Percentiles rank a stretch among this genome's conserved stretches.
Evolutionary conservation across 2,888 invertebrate genomes (phyloP).

Genomic region (Leptura quadrifasciata): DNA sequence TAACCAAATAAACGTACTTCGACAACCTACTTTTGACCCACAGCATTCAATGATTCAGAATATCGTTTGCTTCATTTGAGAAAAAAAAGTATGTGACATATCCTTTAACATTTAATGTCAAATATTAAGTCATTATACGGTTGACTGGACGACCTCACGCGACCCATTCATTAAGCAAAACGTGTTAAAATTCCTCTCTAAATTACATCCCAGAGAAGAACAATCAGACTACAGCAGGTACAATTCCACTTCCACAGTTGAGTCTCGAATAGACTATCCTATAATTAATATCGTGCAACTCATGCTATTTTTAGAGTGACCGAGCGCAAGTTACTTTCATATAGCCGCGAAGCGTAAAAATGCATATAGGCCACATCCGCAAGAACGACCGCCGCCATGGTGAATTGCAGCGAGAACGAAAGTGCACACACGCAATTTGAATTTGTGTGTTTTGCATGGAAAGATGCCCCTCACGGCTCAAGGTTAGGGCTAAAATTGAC

Average conservation of each 20-base stretch:
- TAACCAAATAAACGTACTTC: too few species aligned
- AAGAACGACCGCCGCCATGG: background rate
- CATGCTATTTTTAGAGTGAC: slow-evolving; percentile 37
- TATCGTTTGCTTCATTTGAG: too few species aligned
- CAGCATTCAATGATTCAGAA: too few species aligned
- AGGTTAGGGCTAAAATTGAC: slow-evolving; percentile 35
- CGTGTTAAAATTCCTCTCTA: background rate
- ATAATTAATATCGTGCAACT: slow-evolving; percentile 1
- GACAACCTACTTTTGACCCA: too few species aligned
- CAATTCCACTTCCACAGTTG: background rate
- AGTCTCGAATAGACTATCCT: background rate
- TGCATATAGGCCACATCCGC: slow-evolving; percentile 24
- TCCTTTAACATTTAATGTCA: background rate
- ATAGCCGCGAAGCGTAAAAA: slow-evolving; percentile 14
- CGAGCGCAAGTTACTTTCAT: slow-evolving; percentile 37
- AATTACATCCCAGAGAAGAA: background rate
- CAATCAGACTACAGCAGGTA: slow-evolving; percentile 10
- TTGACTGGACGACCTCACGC: background rate
- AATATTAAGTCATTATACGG: background rate
- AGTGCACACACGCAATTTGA: slow-evolving; percentile 37
- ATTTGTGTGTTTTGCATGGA: slow-evolving; percentile 2
- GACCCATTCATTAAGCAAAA: slow-evolving; percentile 14
- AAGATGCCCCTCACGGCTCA: slow-evolving; percentile 30
- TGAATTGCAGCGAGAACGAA: slow-evolving; percentile 9
- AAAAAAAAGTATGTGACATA: too few species aligned